phyloP scores from a whole-genome alignment of 2,888 invertebrate genomes.

The Celastrina argiolus region DNA sequence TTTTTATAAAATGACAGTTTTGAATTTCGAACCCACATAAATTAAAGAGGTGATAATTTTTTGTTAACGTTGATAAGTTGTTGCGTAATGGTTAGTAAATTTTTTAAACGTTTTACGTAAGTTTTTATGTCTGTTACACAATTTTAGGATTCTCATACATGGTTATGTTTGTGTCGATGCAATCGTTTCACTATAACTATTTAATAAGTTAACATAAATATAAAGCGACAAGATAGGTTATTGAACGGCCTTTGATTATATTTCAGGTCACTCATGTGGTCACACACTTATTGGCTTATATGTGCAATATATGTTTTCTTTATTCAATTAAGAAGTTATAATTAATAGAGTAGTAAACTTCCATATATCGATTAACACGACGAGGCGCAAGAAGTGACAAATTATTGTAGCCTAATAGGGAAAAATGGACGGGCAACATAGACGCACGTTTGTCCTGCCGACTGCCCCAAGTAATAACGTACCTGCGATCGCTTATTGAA shows the following conservation, averaged over 20 bases:
- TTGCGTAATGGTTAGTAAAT: neutral
- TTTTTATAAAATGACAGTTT: slow-evolving; percentile 16
- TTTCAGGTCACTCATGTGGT: slow-evolving; percentile 1
- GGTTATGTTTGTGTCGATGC: neutral
- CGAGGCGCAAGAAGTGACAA: slow-evolving; percentile 25
- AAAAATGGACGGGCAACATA: slow-evolving; percentile 39
- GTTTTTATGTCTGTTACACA: no score
- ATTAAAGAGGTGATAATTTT: neutral
- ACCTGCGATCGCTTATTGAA: slow-evolving; percentile 41
- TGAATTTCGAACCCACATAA: slow-evolving; percentile 14
- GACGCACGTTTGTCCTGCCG: slow-evolving; percentile 37
- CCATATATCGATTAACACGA: slow-evolving; percentile 2
- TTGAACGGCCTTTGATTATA: neutral
- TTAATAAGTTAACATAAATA: no score
- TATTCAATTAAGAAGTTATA: neutral
- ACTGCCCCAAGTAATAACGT: slow-evolving; percentile 38
- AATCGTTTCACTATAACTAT: neutral
- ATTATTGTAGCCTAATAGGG: slow-evolving; percentile 32
- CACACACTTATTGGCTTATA: neutral
- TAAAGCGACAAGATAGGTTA: neutral
- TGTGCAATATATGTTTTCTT: neutral
- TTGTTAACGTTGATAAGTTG: neutral
- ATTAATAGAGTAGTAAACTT: slow-evolving; percentile 13
- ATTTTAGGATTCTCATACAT: neutral
- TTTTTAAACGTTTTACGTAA: neutral